A percentile compares a stretch with the other conserved stretches of the same genome.
Evolutionary conservation across 1,140 invertebrate genomes (phyloP).

Genomic region (Cyphomyrmex costatus): DNA sequence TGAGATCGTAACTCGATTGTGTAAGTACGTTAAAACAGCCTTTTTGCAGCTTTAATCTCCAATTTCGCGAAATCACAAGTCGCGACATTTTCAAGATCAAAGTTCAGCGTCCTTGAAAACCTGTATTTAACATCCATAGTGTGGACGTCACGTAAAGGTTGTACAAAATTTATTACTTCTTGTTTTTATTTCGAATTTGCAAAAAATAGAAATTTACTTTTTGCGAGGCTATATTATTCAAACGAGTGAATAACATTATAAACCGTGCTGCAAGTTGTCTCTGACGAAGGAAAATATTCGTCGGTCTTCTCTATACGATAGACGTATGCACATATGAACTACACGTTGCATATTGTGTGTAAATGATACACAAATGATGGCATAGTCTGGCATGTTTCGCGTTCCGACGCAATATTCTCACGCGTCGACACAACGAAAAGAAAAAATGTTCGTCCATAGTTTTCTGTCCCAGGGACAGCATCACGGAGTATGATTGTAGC

Average conservation of each 20-base stretch:
- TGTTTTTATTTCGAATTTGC: background rate
- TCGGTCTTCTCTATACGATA: background rate
- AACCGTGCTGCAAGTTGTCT: background rate
- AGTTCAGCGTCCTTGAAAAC: background rate
- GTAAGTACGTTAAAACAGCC: background rate
- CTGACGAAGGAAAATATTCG: background rate
- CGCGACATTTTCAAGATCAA: background rate
- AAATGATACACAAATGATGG: constrained; percentile 42
- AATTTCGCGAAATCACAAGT: background rate
- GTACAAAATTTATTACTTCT: background rate
- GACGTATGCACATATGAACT: background rate
- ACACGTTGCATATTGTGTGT: constrained; percentile 29
- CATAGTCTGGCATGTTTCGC: background rate
- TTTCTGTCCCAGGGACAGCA: background rate
- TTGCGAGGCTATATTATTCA: background rate
- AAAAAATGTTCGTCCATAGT: background rate
- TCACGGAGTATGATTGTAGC: background rate
- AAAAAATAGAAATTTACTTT: background rate
- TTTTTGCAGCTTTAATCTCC: background rate
- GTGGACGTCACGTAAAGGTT: background rate
- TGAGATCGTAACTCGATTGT: background rate
- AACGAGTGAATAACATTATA: background rate
- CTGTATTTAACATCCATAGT: background rate
- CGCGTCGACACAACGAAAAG: background rate
- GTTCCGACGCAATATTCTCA: background rate